A percentile compares a stretch with the other conserved stretches of the same genome.
phyloP scores from a whole-genome alignment of 2,113 vertebrate species.

The Plectropomus leopardus region DNA sequence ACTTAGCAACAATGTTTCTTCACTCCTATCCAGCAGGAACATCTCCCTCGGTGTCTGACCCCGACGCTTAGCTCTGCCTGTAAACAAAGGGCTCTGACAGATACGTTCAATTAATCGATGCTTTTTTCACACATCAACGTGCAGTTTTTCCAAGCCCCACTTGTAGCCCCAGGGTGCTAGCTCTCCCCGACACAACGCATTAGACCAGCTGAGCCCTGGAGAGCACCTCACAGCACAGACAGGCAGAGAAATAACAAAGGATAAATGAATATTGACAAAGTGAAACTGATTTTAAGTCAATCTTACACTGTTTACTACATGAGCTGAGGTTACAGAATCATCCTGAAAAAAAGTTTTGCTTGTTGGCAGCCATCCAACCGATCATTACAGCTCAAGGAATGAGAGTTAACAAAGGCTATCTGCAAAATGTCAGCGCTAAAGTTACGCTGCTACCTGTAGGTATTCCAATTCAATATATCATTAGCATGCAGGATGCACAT shows the following conservation, averaged over 20 bases:
- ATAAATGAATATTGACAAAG: constrained; percentile 16
- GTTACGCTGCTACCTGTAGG: constrained; percentile 20
- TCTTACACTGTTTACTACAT: not conserved
- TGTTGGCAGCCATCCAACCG: constrained; percentile 6
- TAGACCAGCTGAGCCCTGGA: constrained; percentile 31
- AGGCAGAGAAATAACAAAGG: not conserved
- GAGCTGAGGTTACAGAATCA: not conserved
- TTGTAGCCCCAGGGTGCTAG: constrained; percentile 1
- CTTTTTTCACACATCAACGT: constrained; percentile 28
- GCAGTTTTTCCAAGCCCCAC: constrained; percentile 18
- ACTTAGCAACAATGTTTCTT: constrained; percentile 48
- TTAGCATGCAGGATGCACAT: constrained; percentile 60
- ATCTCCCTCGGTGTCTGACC: constrained; percentile 64
- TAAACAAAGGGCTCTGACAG: constrained; percentile 62
- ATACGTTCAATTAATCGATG: constrained; percentile 61
- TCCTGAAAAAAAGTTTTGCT: constrained; percentile 1
- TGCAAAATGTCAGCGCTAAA: constrained; percentile 25
- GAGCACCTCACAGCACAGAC: constrained; percentile 10
- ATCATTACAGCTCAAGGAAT: constrained; percentile 8
- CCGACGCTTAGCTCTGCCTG: constrained; percentile 56
- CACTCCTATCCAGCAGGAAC: constrained; percentile 28
- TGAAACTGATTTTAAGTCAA: constrained; percentile 19
- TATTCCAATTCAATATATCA: constrained; percentile 35
- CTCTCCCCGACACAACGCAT: constrained; percentile 8
- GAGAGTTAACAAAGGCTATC: constrained; percentile 23